A percentile compares a stretch with the other conserved stretches of the same genome.
phyloP scores from a whole-genome alignment of 2,797 vertebrate species.

The Sitta carolinensis region DNA sequence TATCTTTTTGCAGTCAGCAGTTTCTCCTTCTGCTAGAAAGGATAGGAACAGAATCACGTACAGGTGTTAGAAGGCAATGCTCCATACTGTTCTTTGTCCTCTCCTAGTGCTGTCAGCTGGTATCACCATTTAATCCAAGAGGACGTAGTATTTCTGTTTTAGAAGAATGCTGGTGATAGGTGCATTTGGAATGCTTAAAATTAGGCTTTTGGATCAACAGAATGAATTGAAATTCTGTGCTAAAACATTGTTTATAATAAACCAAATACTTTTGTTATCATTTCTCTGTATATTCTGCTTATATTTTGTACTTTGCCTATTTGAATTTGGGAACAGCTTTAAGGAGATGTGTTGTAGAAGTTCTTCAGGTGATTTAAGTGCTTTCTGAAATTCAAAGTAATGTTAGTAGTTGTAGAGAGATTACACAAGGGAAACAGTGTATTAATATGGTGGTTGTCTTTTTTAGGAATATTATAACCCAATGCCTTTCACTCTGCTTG shows the following conservation, averaged over 20 bases:
- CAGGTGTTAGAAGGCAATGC: neutral
- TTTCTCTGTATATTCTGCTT: neutral
- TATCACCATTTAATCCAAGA: neutral
- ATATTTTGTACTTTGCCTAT: neutral
- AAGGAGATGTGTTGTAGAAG: neutral
- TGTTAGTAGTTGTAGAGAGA: neutral
- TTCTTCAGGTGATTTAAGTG: neutral
- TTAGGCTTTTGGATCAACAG: neutral
- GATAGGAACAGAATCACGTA: neutral
- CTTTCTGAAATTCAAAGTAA: neutral
- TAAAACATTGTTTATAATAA: neutral
- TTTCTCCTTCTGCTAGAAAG: neutral
- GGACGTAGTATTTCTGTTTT: accelerated
- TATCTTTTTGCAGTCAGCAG: neutral
- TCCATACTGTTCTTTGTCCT: neutral
- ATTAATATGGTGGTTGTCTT: neutral
- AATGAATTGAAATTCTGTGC: neutral
- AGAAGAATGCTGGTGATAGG: neutral
- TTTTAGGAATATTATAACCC: neutral
- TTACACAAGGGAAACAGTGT: neutral
- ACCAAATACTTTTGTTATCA: neutral
- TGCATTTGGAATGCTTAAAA: neutral
- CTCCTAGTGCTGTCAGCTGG: neutral
- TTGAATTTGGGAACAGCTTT: neutral
- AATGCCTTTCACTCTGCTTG: neutral